Conservation (phyloP, 2,888 invertebrate genomes). For the Apotomis turbidana region DNA sequence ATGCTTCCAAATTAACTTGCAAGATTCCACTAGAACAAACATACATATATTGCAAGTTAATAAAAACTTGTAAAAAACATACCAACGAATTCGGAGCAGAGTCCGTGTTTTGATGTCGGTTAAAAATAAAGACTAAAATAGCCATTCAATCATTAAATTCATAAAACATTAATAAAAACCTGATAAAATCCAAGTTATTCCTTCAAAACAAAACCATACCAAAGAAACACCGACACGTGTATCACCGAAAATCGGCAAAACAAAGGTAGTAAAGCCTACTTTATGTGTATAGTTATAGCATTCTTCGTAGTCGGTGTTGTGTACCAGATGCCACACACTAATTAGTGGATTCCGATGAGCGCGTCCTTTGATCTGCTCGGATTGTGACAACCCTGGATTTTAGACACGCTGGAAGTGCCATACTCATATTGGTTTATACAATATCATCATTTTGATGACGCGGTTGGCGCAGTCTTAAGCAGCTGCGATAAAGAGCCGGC, state of each 20-base stretch:
- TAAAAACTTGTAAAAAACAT: no score
- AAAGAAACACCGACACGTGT: slow-evolving; percentile 15
- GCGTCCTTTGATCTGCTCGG: slow-evolving; percentile 62
- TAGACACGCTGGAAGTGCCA: slow-evolving; percentile 3
- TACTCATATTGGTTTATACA: neutral
- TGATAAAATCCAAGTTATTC: neutral
- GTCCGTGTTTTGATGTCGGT: no score
- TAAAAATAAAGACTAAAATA: no score
- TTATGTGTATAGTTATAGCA: slow-evolving; percentile 32
- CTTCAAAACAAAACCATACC: slow-evolving; percentile 5
- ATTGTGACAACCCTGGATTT: slow-evolving; percentile 28
- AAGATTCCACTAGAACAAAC: no score
- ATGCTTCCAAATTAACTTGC: no score
- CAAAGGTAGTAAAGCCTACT: slow-evolving; percentile 23
- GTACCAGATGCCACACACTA: slow-evolving; percentile 50
- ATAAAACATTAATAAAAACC: neutral
- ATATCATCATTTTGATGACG: no score
- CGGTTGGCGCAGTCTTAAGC: no score
- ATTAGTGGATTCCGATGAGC: slow-evolving; percentile 65
- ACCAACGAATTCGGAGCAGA: no score
- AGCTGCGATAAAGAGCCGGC: no score
- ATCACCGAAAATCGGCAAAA: slow-evolving; percentile 29
- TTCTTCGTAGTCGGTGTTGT: slow-evolving; percentile 43
- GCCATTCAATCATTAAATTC: no score
- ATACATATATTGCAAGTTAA: no score